Evolutionary conservation across 2,797 vertebrate species (phyloP).

Genomic region (Pseudotriccus pelzelni): DNA sequence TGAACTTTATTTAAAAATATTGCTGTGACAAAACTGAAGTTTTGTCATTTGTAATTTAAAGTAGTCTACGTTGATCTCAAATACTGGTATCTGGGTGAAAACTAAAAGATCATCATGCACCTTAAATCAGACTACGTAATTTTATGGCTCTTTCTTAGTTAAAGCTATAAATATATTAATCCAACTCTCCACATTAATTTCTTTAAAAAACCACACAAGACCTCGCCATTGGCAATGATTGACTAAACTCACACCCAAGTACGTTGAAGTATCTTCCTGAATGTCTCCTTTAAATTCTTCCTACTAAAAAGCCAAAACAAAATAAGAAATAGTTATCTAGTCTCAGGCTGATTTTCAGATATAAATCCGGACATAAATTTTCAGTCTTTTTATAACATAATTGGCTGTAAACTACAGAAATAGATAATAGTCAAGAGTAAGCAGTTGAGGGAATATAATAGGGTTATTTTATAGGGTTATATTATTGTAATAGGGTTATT

Average conservation of each 20-base stretch:
- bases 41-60: background rate
- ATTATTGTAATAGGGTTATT: background rate
- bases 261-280: background rate
- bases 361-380: background rate
- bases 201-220: background rate
- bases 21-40: background rate
- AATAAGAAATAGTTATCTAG: background rate
- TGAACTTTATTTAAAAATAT: background rate
- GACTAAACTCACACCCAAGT: background rate
- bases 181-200: background rate
- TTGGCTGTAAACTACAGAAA: background rate
- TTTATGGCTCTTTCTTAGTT: background rate
- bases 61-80: background rate
- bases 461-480: background rate
- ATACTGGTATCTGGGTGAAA: background rate
- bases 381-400: background rate
- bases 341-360: background rate
- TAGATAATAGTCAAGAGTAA: background rate
- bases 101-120: background rate
- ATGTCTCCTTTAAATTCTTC: background rate
- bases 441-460: background rate
- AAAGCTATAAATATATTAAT: background rate
- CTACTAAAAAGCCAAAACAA: background rate
- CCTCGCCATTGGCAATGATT: background rate
- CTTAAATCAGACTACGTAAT: background rate